phyloP scores from a whole-genome alignment of 2,113 vertebrate genomes.

The Spilogale gracilis region DNA sequence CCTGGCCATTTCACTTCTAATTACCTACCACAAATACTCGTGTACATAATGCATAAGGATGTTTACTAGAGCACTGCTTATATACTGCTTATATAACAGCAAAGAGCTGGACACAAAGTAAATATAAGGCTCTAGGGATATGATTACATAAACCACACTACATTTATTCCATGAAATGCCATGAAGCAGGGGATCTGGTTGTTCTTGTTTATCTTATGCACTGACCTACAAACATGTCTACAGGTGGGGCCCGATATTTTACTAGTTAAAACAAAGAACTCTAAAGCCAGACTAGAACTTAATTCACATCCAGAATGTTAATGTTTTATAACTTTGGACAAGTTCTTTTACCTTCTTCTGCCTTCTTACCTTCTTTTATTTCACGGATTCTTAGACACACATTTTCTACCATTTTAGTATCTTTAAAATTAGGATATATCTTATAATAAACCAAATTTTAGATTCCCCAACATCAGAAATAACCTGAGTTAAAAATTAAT shows the following conservation, averaged over 20 bases:
- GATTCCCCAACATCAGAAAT: neutral
- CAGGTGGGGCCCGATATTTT: neutral
- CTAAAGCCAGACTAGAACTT: neutral
- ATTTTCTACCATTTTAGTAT: neutral
- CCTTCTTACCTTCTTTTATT: neutral
- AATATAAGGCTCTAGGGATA: neutral
- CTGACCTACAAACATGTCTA: neutral
- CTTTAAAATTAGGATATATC: neutral
- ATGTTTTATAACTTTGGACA: neutral
- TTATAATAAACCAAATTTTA: constrained; percentile 30
- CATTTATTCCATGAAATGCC: neutral
- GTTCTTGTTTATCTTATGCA: neutral
- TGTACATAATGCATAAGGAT: neutral
- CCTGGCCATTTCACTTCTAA: neutral
- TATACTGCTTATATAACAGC: neutral
- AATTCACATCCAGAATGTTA: neutral
- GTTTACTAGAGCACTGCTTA: neutral
- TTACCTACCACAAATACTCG: neutral
- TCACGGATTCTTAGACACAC: neutral
- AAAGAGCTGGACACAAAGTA: neutral
- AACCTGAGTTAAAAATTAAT: neutral
- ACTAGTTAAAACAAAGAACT: neutral
- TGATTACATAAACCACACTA: neutral
- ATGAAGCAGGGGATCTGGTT: neutral
- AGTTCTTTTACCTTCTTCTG: neutral